Conservation (phyloP, 2,888 invertebrate genomes). For the Drosophila longiperda region DNA sequence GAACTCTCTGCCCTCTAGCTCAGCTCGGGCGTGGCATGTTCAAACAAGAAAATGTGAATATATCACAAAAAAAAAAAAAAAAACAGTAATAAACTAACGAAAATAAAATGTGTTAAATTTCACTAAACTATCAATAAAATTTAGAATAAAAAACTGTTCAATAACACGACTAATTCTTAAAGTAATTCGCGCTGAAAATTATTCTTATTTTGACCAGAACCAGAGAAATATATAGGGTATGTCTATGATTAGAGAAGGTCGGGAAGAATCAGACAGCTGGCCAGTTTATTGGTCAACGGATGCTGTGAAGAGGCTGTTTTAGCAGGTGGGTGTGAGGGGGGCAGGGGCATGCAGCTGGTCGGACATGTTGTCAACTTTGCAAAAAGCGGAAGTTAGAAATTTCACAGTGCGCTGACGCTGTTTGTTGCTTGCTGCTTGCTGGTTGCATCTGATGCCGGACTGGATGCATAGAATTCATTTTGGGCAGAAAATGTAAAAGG, state of each 20-base stretch:
- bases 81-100: too few species aligned
- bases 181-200: neutral
- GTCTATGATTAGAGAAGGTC: neutral
- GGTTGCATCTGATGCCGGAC: conserved; percentile 2
- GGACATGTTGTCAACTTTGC: conserved; percentile 77
- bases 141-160: neutral
- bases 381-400: conserved; percentile 77
- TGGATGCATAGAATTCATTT: conserved; percentile 71
- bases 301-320: neutral
- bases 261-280: conserved; percentile 8
- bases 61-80: too few species aligned
- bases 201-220: neutral
- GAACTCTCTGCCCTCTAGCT: conserved; percentile 27
- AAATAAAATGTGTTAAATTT: neutral
- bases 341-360: conserved; percentile 27
- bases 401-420: conserved; percentile 67
- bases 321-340: neutral
- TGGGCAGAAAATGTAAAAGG: conserved; percentile 76
- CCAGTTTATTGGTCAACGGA: conserved; percentile 8
- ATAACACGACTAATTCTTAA: neutral
- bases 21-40: neutral
- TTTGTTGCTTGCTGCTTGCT: conserved; percentile 5
- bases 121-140: neutral
- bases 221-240: neutral
- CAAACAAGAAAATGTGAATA: neutral